phyloP scores from a whole-genome alignment of 2,888 invertebrate genomes.

The Drosophila paramelanica region DNA sequence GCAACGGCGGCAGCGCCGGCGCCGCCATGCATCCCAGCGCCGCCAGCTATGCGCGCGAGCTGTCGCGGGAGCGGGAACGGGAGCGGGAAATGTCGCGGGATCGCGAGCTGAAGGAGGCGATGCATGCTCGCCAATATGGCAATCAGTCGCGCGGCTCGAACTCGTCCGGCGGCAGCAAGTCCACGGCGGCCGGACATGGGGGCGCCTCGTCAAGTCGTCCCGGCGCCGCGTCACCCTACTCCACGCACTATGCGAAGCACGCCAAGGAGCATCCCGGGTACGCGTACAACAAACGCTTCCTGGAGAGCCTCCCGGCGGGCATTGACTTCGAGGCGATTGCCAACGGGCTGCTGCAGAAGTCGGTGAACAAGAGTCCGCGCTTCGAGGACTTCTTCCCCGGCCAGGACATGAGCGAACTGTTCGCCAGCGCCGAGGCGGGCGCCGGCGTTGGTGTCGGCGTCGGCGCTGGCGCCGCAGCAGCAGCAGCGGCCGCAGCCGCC shows the following conservation, averaged over 20 bases:
- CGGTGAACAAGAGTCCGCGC: constrained; percentile 83
- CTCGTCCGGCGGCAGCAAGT: constrained; percentile 54
- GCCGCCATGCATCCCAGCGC: constrained; percentile 74
- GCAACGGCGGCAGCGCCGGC: constrained; percentile 43
- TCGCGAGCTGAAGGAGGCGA: constrained; percentile 74
- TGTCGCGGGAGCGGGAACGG: constrained; percentile 57
- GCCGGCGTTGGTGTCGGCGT: constrained; percentile 38
- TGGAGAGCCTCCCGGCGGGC: constrained; percentile 83
- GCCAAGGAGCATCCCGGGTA: constrained; percentile 80
- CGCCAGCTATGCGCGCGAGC: constrained; percentile 73
- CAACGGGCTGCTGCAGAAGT: constrained; percentile 83
- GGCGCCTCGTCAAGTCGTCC: constrained; percentile 47
- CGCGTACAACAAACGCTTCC: constrained; percentile 82
- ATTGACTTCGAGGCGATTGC: constrained; percentile 84
- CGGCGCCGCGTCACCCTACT: constrained; percentile 75
- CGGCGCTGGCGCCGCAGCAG: constrained; percentile 40
- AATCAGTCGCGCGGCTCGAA: constrained; percentile 80
- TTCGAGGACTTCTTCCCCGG: constrained; percentile 83
- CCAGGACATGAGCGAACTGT: constrained; percentile 82
- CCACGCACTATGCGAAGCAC: constrained; percentile 73
- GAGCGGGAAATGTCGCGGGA: constrained; percentile 75
- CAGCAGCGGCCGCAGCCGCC: constrained; percentile 68
- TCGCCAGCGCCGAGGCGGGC: constrained; percentile 71
- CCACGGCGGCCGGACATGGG: constrained; percentile 27
- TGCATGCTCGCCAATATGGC: constrained; percentile 80